These are phyloP conservation scores for Chrysolina oricalcia DNA, from an alignment of 2,888 invertebrate genomes.

Conservation along the genomic window DNA sequence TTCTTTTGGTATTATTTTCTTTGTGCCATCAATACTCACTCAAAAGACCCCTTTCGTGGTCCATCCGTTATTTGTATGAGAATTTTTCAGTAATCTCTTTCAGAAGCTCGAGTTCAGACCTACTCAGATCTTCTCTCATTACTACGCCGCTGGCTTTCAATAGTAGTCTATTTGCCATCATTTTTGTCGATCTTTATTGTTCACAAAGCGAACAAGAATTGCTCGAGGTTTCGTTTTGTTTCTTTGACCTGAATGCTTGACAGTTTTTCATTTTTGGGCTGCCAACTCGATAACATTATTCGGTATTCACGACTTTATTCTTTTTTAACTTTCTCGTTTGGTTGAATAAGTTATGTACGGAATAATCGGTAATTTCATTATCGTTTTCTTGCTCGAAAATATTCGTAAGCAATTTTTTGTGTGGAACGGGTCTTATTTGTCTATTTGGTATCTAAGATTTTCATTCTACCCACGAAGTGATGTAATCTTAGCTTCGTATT, in stretches of 20 bases:
- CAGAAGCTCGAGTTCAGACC: too few relatives aligned
- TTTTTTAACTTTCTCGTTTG: constrained; percentile 5
- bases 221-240: constrained; percentile 15
- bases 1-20: too few relatives aligned
- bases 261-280: not conserved
- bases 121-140: too few relatives aligned
- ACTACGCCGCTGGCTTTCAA: too few relatives aligned
- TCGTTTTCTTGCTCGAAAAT: constrained; percentile 1
- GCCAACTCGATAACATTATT: constrained; percentile 15
- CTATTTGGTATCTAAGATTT: constrained; percentile 3
- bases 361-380: too few relatives aligned
- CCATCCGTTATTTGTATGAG: too few relatives aligned
- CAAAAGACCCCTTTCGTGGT: too few relatives aligned
- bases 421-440: constrained; percentile 6
- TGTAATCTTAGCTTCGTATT: constrained; percentile 11
- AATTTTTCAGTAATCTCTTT: too few relatives aligned
- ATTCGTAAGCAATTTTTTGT: constrained; percentile 4
- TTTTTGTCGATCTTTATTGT: too few relatives aligned
- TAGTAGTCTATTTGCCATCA: too few relatives aligned
- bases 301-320: constrained; percentile 1
- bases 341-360: constrained; percentile 6
- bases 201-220: too few relatives aligned
- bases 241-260: not conserved
- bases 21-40: too few relatives aligned
- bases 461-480: constrained; percentile 8